These are phyloP conservation scores for Epirrhoe alternata DNA, from an alignment of 2,888 invertebrate genomes.

Conservation along the genomic window DNA sequence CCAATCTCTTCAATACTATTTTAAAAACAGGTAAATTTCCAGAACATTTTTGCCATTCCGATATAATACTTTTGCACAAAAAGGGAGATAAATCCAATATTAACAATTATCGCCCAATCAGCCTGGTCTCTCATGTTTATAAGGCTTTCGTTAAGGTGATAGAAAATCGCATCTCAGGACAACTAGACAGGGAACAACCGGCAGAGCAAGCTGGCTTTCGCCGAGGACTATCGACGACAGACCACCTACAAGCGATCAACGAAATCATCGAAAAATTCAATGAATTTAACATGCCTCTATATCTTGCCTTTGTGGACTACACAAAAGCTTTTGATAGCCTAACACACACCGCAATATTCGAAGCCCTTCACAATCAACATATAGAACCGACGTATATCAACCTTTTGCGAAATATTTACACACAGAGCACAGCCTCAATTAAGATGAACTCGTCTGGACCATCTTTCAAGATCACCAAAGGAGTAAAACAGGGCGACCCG, in stretches of 20 bases:
- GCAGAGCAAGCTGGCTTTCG: slow-evolving; percentile 4
- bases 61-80: slow-evolving; percentile 1
- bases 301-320: slow-evolving; percentile 3
- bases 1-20: not conserved
- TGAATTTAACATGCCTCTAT: not conserved
- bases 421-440: not conserved
- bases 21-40: not conserved
- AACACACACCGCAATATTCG: not conserved
- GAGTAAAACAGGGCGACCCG: slow-evolving; percentile 8
- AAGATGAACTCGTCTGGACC: not conserved
- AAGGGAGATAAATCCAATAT: not conserved
- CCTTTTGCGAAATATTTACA: not conserved
- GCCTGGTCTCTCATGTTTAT: slow-evolving; percentile 1
- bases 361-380: not conserved
- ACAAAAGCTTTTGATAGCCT: slow-evolving; percentile 6
- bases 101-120: slow-evolving; percentile 4
- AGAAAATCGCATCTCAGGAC: not conserved
- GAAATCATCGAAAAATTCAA: not conserved
- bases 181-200: not conserved
- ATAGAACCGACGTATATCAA: slow-evolving; percentile 1
- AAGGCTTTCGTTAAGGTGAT: not conserved
- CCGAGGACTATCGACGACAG: not conserved
- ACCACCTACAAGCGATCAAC: not conserved
- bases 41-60: not conserved
- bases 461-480: not conserved